These are phyloP conservation scores for Myodes glareolus DNA, from an alignment of 2,113 vertebrate genomes.

Conservation along the genomic window DNA sequence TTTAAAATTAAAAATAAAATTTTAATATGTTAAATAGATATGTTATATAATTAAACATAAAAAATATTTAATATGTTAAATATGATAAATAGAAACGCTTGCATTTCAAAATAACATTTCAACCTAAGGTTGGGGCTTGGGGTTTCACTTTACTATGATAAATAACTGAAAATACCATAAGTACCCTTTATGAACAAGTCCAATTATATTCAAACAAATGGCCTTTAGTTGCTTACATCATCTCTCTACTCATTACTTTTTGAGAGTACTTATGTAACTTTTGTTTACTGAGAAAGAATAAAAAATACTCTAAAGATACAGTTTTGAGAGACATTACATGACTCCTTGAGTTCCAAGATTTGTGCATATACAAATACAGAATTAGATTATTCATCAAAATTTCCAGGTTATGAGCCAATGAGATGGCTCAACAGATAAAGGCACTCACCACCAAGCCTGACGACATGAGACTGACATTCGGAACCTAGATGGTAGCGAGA, in stretches of 20 bases:
- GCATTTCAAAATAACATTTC: conserved; percentile 12
- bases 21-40: background rate
- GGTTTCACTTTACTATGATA: conserved; percentile 31
- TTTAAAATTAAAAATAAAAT: background rate
- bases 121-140: background rate
- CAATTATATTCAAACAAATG: conserved; percentile 39
- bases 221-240: background rate
- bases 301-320: conserved; percentile 52
- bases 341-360: conserved; percentile 2
- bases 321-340: background rate
- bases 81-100: background rate
- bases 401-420: background rate
- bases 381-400: conserved; percentile 53
- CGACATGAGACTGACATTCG: background rate
- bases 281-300: background rate
- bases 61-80: background rate
- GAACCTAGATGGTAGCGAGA: background rate
- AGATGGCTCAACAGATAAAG: background rate
- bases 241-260: conserved; percentile 26
- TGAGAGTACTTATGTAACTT: background rate
- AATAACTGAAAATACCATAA: conserved; percentile 29
- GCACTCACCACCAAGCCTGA: background rate
- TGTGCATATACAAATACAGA: background rate
- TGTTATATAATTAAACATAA: background rate
- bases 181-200: background rate